Evolutionary conservation across 2,797 vertebrate genomes (phyloP), one percentile per base, ranked within the genome.

Genomic region (Parambassis ranga): DNA sequence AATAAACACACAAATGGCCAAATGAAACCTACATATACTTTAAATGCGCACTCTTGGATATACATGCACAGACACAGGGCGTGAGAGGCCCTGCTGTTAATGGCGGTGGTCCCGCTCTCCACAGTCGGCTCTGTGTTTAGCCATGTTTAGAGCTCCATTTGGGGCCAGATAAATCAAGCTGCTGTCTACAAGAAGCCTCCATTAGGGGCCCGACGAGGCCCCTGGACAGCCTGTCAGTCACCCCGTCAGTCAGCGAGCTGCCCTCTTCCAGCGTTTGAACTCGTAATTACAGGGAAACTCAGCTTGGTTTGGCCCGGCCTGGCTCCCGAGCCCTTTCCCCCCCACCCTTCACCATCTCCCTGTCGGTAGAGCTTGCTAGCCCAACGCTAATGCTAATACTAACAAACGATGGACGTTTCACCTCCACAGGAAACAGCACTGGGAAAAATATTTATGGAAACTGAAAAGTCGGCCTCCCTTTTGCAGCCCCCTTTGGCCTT

Each of bases 121-220:
- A 92, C 90, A 92, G 83, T 88, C 72, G 84, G 78, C 90, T 91
- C 90, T 90, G 90, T 92, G 90, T 92, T 90, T 83, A 87, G 71
- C 81, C 72, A 28, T 89, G 89, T 91, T 91, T 88, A 84, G 85
- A 82, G 82, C 88, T 85, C 82, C 86, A 90, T 91, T 91, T 92
- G 87, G 84, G 90, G 85, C 85, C 71, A 86, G 83, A 91, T 92
- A 92, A 93, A 92, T 92, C 90, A 91, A 69, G 85, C 67, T 55
- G 86, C 88, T 90, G 90, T 91, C 90, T 63, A 69, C 81, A 80
- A 90, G 90, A 91, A 86, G 89, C 89, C 83, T 91, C 90, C 88
- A 92, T 92, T 92, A 92, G 89, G 86, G 90, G 89, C 67, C 82
- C 79, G 6, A 39, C 58, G 18, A 67, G 87, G 88, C 83, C 89